These are phyloP conservation scores for Phenganax marumi DNA, from an alignment of 92 coral and sea anemone genomes.

Conservation along the genomic window DNA sequence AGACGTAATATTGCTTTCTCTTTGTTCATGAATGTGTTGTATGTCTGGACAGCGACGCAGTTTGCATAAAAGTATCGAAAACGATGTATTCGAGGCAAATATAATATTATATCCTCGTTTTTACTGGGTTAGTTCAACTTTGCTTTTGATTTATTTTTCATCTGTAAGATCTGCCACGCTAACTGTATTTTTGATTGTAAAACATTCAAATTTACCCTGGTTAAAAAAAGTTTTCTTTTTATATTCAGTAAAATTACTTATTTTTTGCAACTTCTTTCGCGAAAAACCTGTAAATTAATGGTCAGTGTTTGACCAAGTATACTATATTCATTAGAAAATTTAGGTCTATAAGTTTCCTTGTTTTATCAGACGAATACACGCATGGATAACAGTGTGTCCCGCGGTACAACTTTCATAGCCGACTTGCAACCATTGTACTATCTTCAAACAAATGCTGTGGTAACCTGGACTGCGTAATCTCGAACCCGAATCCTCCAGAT, in stretches of 20 bases:
- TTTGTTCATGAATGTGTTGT: no score
- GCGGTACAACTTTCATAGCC: background rate
- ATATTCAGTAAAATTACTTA: background rate
- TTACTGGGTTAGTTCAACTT: no score
- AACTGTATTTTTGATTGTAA: no score
- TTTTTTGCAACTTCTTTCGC: no score
- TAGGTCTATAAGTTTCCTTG: background rate
- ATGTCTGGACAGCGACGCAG: no score
- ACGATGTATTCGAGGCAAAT: no score
- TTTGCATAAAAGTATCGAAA: no score
- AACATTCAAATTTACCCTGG: background rate
- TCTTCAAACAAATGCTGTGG: background rate
- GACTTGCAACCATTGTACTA: background rate
- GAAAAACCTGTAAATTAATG: background rate
- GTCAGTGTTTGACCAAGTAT: background rate
- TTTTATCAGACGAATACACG: constrained; percentile 15
- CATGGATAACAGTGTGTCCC: background rate
- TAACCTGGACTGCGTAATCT: background rate
- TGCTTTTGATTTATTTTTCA: no score
- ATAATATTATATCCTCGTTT: no score
- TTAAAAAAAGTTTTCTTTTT: background rate
- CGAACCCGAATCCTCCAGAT: no score
- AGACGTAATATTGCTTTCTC: background rate
- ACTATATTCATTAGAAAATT: background rate
- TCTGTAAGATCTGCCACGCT: no score